Conservation (phyloP, 2,888 invertebrate species). For the Nemurella pictetii region DNA sequence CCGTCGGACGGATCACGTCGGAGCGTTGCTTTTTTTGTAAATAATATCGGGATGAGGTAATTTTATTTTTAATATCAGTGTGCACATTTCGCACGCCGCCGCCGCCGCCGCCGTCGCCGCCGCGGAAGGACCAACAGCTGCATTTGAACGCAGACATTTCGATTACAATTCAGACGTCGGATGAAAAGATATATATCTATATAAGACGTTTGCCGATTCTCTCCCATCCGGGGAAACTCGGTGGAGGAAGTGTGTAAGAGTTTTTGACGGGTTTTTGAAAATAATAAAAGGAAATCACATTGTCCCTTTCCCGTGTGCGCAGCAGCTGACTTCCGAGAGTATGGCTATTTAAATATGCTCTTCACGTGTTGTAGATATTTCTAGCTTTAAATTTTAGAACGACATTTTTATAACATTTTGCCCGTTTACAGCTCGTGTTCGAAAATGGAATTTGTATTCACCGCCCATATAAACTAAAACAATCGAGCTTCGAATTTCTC, state of each 20-base stretch:
- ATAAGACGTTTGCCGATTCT: neutral
- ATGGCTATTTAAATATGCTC: neutral
- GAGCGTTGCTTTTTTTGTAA: neutral
- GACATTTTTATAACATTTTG: neutral
- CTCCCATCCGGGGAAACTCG: neutral
- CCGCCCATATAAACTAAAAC: neutral
- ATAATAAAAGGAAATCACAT: neutral
- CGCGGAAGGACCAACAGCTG: neutral
- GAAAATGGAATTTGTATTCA: neutral
- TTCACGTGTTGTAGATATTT: neutral
- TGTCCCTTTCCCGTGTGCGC: neutral
- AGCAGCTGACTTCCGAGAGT: neutral
- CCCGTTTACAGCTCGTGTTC: neutral
- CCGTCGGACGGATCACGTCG: neutral
- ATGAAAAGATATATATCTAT: neutral
- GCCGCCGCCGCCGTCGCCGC: neutral
- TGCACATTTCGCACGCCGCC: neutral
- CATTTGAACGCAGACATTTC: neutral
- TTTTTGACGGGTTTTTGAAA: neutral
- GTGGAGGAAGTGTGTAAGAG: neutral
- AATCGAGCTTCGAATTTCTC: neutral
- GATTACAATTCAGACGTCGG: neutral
- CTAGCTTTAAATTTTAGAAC: neutral
- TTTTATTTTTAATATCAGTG: neutral
- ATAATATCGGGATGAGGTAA: neutral